A percentile compares a stretch with the other conserved stretches of the same genome.
Conservation (phyloP, 2,113 vertebrate genomes). For the Microtus pennsylvanicus region DNA sequence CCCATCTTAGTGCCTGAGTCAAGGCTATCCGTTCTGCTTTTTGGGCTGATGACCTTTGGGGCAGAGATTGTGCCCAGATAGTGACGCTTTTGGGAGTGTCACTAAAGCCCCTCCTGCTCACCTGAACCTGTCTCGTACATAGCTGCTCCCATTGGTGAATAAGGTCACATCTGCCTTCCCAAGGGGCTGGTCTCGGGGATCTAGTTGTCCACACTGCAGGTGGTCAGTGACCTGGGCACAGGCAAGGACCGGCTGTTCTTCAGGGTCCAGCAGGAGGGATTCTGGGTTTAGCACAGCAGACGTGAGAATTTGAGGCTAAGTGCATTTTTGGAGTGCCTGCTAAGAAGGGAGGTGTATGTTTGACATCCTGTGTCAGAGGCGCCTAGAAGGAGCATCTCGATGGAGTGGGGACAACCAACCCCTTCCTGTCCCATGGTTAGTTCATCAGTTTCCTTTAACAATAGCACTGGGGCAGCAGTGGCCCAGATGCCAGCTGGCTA, state of each 20-base stretch:
- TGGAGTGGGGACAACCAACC: background rate
- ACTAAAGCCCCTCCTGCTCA: background rate
- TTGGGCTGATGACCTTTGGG: background rate
- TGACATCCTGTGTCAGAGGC: background rate
- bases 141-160: background rate
- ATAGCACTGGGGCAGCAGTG: background rate
- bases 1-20: background rate
- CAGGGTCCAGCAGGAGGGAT: background rate
- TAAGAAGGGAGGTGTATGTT: background rate
- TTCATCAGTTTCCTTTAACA: background rate
- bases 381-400: background rate
- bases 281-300: background rate
- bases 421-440: background rate
- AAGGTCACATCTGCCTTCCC: background rate
- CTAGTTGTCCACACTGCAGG: background rate
- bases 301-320: background rate
- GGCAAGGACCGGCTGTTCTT: background rate
- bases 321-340: background rate
- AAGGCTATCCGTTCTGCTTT: background rate
- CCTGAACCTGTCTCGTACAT: background rate
- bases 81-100: background rate
- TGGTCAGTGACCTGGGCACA: background rate
- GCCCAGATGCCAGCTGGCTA: background rate
- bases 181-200: background rate
- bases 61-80: background rate